Percentiles rank a stretch among this genome's conserved stretches.
Evolutionary conservation across 1,140 invertebrate genomes (phyloP).

Genomic region (Drosophila kikkawai): DNA sequence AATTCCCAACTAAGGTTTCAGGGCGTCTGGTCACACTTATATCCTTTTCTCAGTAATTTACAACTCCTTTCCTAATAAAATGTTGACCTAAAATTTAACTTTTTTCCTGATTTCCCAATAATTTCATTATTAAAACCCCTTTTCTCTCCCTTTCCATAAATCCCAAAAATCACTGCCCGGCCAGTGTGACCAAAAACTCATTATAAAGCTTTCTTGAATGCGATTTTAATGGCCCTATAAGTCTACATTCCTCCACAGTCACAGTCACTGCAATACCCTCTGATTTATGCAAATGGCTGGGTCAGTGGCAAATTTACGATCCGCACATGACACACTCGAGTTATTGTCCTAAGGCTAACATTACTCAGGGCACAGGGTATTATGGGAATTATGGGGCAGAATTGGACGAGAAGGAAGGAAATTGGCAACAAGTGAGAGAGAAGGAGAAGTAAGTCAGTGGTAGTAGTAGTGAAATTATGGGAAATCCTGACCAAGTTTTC

Average conservation of each 20-base stretch:
- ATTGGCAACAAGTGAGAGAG: constrained; percentile 39
- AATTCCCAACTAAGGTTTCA: not conserved
- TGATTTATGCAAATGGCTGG: constrained; percentile 68
- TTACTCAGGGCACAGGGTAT: constrained; percentile 33
- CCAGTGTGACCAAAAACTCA: constrained; percentile 13
- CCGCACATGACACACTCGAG: constrained; percentile 43
- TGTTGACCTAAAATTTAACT: no score
- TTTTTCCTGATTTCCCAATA: no score
- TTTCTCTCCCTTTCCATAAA: not conserved
- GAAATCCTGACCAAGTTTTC: constrained; percentile 33
- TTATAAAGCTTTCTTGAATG: constrained; percentile 21
- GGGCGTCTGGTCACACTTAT: not conserved
- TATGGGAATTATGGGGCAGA: constrained; percentile 38
- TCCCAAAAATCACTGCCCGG: not conserved
- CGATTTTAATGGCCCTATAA: constrained; percentile 41
- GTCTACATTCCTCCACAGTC: constrained; percentile 10
- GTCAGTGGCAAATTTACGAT: constrained; percentile 55
- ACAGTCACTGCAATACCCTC: constrained; percentile 18
- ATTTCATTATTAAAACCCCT: not conserved
- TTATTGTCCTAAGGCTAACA: constrained; percentile 41
- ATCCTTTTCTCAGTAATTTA: no score
- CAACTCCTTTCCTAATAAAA: not conserved
- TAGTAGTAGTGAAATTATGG: constrained; percentile 11
- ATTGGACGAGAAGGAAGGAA: constrained; percentile 10
- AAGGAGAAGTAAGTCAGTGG: not conserved